Base-by-base conservation (phyloP, 2,888 invertebrate genomes). In the Lochmaea capreae region DNA sequence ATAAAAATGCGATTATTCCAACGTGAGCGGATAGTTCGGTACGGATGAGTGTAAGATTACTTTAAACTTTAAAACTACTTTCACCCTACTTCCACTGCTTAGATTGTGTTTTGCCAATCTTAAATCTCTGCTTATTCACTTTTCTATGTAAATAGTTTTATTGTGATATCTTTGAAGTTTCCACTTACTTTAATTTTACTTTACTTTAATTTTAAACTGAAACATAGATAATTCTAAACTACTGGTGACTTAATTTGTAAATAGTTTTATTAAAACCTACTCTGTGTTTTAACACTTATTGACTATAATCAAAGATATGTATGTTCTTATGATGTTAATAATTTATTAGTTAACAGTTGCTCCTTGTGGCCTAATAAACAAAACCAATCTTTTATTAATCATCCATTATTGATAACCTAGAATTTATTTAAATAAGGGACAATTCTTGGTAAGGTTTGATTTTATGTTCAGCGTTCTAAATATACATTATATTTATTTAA, bases 361-460 rank as follows among this genome's bases (percentile, higher is more conserved):
- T 58, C 67, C 67, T 63, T 39, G 70, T 70, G 70, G 70, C 70
- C 70, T 70, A 70, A 57, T 57, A n/a, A 54, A 39, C 42, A 43
- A 63, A 62, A 42, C 12, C 11, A 18, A n/a, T 12, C 18, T 62
- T 52, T 14, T 62, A 62, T 12, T 33, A 39, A 39, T 39, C 43
- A 16, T 54, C 43, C 39, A 57, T 65, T 22, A 46, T 46, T 26
- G 33, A 16, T 69, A 52, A 52, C 4, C 39, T 52, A 26, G 52
- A 6, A n/a, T 12, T 52, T 54, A 16, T 18, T 6, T 18, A 16
- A 54, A n/a, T 54, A 10, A 3, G n/a, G 22, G 12, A 52, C 3
- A 65, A 18, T 46, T 52, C 22, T 52, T 52, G 65, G 16, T 54
- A 2, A 18, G 18, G 49, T 49, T 49, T 49, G 49, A 54, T 54